Conservation (phyloP, 2,113 vertebrate genomes). For the Noturus placidus region DNA sequence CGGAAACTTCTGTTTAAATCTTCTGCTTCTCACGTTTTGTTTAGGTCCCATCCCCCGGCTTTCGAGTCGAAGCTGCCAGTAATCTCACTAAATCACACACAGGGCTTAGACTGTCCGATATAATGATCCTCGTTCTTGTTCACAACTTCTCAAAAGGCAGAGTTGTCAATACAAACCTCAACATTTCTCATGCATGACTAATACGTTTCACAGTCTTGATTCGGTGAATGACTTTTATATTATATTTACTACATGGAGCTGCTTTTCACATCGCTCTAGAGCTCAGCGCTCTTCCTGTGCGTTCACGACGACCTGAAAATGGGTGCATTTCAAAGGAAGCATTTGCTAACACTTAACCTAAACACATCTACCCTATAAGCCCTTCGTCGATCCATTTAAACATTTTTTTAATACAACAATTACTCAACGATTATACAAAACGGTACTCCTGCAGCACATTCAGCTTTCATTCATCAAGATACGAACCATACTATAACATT, state of each 20-base stretch:
- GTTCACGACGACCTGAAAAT: background rate
- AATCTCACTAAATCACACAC: slow-evolving; percentile 19
- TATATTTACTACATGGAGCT: background rate
- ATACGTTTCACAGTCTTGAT: background rate
- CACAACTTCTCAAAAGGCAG: slow-evolving; percentile 22
- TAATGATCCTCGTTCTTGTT: slow-evolving; percentile 28
- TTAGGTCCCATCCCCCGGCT: background rate
- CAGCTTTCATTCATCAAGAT: background rate
- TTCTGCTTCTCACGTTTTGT: slow-evolving; percentile 21
- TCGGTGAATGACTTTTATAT: slow-evolving; percentile 25
- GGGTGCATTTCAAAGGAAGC: background rate
- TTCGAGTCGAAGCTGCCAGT: slow-evolving; percentile 4
- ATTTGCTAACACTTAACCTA: background rate
- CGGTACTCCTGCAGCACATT: background rate
- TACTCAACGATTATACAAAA: too few species aligned
- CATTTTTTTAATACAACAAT: background rate
- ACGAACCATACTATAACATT: background rate
- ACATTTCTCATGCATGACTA: slow-evolving; percentile 28
- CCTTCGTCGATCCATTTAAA: background rate
- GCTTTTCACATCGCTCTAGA: background rate
- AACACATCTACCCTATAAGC: background rate
- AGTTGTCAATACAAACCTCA: slow-evolving; percentile 23
- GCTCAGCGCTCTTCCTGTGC: background rate
- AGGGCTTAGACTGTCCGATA: slow-evolving; percentile 2
- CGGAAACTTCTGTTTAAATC: slow-evolving; percentile 8